Evolutionary conservation across 2,113 vertebrate genomes (phyloP).

Genomic region (Tor tambroides): DNA sequence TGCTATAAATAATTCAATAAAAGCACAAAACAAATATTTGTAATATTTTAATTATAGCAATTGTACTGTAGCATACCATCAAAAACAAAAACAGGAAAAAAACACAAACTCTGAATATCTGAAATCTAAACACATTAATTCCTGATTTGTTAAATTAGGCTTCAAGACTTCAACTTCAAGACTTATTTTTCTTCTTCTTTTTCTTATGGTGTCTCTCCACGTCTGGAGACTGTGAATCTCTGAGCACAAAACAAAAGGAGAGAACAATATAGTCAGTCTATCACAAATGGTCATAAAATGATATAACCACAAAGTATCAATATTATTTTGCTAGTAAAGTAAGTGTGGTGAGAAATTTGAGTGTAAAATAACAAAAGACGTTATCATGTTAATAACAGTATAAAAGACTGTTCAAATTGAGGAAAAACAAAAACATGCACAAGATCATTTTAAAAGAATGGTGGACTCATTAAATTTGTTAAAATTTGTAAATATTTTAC

Average conservation of each 20-base stretch:
- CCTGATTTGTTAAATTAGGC: not conserved
- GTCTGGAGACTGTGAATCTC: constrained; percentile 80
- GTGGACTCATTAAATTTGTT: not conserved
- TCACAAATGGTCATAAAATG: not conserved
- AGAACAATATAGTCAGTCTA: not conserved
- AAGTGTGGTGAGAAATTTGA: not conserved
- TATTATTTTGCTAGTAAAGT: not conserved
- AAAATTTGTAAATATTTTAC: not conserved
- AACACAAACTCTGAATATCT: not conserved
- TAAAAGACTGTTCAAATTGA: not conserved
- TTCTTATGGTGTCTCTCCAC: constrained; percentile 79
- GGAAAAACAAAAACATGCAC: not conserved
- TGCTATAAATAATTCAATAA: not conserved
- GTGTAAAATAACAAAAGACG: not conserved
- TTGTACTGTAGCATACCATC: not conserved
- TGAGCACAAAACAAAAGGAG: constrained; percentile 60
- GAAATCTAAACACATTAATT: not conserved
- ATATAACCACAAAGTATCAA: not conserved
- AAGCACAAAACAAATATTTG: not conserved
- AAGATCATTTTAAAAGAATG: not conserved
- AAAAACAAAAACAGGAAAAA: not conserved
- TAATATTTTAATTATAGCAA: not conserved
- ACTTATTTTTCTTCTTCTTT: constrained; percentile 77
- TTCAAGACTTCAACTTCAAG: constrained; percentile 35
- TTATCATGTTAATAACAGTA: not conserved